phyloP scores from a whole-genome alignment of 2,888 invertebrate genomes.

The Linyphia triangularis region DNA sequence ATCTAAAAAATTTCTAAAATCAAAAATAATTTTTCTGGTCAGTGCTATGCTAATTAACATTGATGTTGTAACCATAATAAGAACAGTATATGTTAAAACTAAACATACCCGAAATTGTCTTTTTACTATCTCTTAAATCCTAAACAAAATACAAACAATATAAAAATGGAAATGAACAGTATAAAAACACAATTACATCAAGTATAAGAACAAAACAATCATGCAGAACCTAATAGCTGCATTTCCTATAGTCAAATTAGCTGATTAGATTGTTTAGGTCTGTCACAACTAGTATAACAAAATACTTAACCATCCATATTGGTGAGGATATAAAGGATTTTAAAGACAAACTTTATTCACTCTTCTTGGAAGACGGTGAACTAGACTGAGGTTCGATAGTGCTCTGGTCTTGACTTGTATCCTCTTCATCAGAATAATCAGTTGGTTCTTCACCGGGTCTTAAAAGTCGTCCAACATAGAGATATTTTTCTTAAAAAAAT shows the following conservation, averaged over 20 bases:
- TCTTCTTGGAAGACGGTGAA: conserved; percentile 58
- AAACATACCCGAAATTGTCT: conserved; percentile 33
- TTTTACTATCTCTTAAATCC: background rate
- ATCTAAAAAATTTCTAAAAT: conserved; percentile 59
- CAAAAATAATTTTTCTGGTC: conserved; percentile 58
- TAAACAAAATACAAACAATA: conserved; percentile 30
- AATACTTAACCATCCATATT: conserved; percentile 4
- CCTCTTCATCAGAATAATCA: conserved; percentile 75
- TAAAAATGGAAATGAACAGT: conserved; percentile 57
- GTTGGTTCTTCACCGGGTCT: conserved; percentile 89
- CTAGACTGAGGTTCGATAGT: conserved; percentile 35
- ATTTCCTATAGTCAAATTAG: conserved; percentile 6
- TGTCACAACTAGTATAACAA: background rate
- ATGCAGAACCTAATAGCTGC: conserved; percentile 36
- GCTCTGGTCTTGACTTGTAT: conserved; percentile 70
- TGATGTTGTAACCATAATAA: background rate
- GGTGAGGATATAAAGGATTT: background rate
- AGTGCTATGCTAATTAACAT: background rate
- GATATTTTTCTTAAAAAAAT: conserved; percentile 91
- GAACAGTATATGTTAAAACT: background rate
- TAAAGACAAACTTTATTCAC: conserved; percentile 35
- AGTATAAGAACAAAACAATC: conserved; percentile 22
- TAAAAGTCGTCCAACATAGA: conserved; percentile 91
- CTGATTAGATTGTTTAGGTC: conserved; percentile 5
- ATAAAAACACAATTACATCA: conserved; percentile 49